Percentiles rank a stretch among this genome's conserved stretches.
phyloP scores from a whole-genome alignment of 1,140 invertebrate genomes.

The Elymnias hypermnestra region DNA sequence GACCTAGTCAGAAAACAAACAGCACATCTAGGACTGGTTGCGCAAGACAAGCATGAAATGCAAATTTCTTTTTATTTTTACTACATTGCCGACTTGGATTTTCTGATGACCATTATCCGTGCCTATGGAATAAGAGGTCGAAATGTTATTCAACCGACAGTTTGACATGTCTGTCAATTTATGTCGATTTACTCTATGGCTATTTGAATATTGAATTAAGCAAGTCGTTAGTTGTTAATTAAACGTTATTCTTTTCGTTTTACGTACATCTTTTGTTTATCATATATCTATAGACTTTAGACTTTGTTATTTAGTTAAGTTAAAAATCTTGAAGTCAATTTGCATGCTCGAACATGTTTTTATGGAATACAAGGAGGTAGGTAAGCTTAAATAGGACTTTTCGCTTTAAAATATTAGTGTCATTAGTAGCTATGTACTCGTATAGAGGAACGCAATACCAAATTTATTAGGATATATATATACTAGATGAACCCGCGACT shows the following conservation, averaged over 20 bases:
- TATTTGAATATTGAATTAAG: conserved; percentile 18
- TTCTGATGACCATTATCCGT: conserved; percentile 26
- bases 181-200: conserved; percentile 41
- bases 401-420: no score
- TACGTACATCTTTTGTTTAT: no score
- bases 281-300: no score
- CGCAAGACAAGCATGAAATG: conserved; percentile 20
- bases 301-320: no score
- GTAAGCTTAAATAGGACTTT: no score
- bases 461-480: no score
- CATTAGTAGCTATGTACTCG: no score
- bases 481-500: no score
- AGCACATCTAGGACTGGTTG: conserved; percentile 12
- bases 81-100: conserved; percentile 15
- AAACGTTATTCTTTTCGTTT: conserved; percentile 27
- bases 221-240: conserved; percentile 31
- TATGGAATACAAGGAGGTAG: no score
- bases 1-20: conserved; percentile 11
- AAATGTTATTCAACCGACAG: conserved; percentile 37
- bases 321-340: no score
- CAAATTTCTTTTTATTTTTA: conserved; percentile 18
- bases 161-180: conserved; percentile 45
- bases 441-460: no score
- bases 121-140: conserved; percentile 40
- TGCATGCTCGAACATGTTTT: no score